These are phyloP conservation scores for Hipparchia semele DNA, from an alignment of 2,888 invertebrate species.

Conservation along the genomic window DNA sequence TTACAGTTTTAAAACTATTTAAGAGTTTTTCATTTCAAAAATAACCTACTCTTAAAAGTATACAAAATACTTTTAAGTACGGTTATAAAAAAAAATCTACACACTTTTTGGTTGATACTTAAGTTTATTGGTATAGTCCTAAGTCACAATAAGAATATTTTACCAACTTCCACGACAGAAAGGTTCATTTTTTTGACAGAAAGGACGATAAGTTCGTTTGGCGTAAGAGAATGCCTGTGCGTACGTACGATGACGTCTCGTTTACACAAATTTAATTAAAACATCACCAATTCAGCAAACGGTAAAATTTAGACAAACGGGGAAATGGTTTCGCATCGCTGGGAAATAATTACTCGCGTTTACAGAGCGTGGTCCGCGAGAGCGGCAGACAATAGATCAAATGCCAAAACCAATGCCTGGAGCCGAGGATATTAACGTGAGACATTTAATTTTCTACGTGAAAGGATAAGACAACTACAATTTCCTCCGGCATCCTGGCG, in stretches of 20 bases:
- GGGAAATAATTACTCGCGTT: conserved; percentile 47
- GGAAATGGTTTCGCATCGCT: conserved; percentile 32
- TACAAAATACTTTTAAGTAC: no score
- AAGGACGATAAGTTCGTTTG: no score
- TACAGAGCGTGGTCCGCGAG: conserved; percentile 44
- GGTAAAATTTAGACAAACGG: conserved; percentile 7
- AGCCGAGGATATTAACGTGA: conserved; percentile 73
- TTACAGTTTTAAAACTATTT: no score
- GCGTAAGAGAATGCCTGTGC: no score
- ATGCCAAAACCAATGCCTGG: conserved; percentile 73
- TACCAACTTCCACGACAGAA: background rate
- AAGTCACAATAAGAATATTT: no score
- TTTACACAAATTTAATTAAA: background rate
- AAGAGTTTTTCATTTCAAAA: no score
- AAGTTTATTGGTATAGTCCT: no score
- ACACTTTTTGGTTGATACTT: no score
- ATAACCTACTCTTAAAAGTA: no score
- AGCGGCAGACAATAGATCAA: conserved; percentile 65
- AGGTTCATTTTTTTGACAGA: no score
- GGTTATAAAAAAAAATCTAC: no score
- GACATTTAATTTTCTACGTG: conserved; percentile 83
- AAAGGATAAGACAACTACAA: conserved; percentile 77
- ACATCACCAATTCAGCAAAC: background rate
- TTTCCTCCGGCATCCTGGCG: conserved; percentile 67
- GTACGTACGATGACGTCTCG: no score